phyloP scores from a whole-genome alignment of 2,797 vertebrate genomes.

The Remorina albescens region DNA sequence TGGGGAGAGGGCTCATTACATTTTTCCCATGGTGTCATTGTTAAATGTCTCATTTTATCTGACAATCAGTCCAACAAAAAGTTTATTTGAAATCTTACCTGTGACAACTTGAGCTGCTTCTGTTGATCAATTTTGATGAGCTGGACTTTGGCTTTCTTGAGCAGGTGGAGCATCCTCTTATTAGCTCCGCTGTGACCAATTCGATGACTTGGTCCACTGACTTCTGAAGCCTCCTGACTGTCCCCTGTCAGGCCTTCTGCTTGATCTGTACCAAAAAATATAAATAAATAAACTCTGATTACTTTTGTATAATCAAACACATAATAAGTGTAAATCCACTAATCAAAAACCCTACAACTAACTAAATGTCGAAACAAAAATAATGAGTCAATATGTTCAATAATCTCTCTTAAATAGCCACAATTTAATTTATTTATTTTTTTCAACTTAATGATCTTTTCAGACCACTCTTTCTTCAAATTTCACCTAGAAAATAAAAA shows the following conservation, averaged over 20 bases:
- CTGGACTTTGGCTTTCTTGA: constrained; percentile 94
- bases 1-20: too few species aligned
- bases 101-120: constrained; percentile 86
- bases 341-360: background rate
- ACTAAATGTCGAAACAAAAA: background rate
- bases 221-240: constrained; percentile 55
- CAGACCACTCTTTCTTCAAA: too few species aligned
- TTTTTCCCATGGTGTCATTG: too few species aligned
- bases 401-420: background rate
- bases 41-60: background rate
- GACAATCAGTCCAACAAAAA: background rate
- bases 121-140: constrained; percentile 95
- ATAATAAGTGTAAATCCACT: background rate
- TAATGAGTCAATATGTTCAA: background rate
- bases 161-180: constrained; percentile 92
- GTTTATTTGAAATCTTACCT: constrained; percentile 73
- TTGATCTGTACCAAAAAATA: constrained; percentile 48
- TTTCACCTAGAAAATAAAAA: background rate
- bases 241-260: constrained; percentile 10
- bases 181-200: constrained; percentile 88
- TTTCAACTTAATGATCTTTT: background rate
- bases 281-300: constrained; percentile 4
- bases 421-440: too few species aligned
- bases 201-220: constrained; percentile 67
- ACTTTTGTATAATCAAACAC: background rate